A percentile compares a stretch with the other conserved stretches of the same genome.
Conservation (phyloP, 2,888 invertebrate species). For the Pasiphila rectangulata region DNA sequence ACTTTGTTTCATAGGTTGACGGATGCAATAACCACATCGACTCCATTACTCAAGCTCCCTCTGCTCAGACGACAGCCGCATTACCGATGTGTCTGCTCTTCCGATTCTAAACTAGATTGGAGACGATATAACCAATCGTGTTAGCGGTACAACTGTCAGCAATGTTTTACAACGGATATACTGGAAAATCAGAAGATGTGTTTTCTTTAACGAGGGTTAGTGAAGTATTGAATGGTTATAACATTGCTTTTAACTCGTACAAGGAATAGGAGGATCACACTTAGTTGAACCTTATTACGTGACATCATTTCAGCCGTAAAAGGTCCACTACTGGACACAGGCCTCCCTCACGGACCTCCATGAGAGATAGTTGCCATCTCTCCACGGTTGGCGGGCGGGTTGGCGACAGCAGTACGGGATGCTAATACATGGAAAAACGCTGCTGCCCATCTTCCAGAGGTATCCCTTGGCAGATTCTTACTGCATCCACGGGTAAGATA, state of each 20-base stretch:
- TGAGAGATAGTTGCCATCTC: too few species aligned
- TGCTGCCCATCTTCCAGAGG: too few species aligned
- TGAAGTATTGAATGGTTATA: neutral
- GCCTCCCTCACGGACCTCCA: too few species aligned
- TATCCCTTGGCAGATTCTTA: too few species aligned
- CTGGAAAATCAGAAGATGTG: neutral
- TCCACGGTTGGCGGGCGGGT: too few species aligned
- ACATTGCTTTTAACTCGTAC: too few species aligned
- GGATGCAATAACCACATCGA: slow-evolving; percentile 21
- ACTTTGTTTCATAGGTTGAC: slow-evolving; percentile 6
- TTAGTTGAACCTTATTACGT: too few species aligned
- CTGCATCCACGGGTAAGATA: neutral
- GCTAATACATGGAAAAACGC: too few species aligned
- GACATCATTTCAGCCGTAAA: too few species aligned
- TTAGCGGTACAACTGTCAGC: slow-evolving; percentile 10
- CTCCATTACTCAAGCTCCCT: slow-evolving; percentile 15
- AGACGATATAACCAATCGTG: slow-evolving; percentile 20
- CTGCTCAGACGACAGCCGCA: slow-evolving; percentile 18
- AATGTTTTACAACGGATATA: slow-evolving; percentile 5
- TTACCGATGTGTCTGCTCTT: slow-evolving; percentile 20
- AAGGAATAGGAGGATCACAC: too few species aligned
- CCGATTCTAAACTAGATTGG: slow-evolving; percentile 21
- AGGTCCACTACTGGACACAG: too few species aligned
- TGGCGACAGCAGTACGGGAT: too few species aligned
- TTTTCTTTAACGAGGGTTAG: neutral